Conservation (phyloP, 2,797 vertebrate genomes). For the Anguilla megastoma region DNA sequence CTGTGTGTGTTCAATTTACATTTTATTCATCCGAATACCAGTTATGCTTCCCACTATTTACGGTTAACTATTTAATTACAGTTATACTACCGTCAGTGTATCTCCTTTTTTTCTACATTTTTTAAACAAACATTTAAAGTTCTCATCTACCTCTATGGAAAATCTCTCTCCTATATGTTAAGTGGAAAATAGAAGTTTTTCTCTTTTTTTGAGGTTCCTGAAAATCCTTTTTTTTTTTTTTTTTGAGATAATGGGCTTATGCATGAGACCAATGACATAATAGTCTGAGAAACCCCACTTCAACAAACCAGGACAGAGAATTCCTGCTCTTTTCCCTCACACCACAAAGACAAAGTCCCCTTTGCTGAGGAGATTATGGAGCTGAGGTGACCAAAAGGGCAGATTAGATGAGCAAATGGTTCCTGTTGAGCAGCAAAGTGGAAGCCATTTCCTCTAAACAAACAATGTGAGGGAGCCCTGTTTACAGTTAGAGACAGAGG, state of each 20-base stretch:
- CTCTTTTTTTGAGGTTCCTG: not conserved
- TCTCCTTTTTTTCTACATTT: not conserved
- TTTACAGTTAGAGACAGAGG: constrained; percentile 43
- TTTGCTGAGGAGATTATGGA: not conserved
- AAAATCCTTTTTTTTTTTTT: not conserved
- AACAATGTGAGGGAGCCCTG: constrained; percentile 52
- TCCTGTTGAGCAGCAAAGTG: constrained; percentile 57
- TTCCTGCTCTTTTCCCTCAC: not conserved
- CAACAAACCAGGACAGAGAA: not conserved
- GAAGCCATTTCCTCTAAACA: constrained; percentile 67
- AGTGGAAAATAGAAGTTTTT: not conserved
- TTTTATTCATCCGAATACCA: not conserved
- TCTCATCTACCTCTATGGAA: not conserved
- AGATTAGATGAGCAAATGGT: constrained; percentile 52
- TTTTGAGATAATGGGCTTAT: not conserved
- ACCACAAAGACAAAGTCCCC: not conserved
- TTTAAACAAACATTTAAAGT: not conserved
- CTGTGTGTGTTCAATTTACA: not conserved
- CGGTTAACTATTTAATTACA: not conserved
- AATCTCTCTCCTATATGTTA: not conserved
- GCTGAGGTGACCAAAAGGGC: constrained; percentile 11
- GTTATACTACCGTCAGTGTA: not conserved
- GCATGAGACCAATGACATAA: not conserved
- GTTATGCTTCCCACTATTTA: not conserved
- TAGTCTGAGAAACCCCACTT: not conserved